phyloP scores from a whole-genome alignment of 2,113 vertebrate genomes.

The Butastur rufipennis region DNA sequence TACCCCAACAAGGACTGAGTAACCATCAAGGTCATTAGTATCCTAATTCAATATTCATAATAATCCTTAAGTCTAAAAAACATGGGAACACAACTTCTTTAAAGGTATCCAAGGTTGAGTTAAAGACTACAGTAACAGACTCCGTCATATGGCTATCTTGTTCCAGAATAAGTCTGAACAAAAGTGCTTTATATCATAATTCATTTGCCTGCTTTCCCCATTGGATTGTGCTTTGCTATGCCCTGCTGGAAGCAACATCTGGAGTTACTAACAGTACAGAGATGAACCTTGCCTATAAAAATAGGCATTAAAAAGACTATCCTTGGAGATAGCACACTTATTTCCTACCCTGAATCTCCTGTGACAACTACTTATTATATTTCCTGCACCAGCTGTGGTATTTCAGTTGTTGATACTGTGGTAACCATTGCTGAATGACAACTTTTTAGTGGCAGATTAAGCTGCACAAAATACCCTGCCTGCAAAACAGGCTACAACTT shows the following conservation, averaged over 20 bases:
- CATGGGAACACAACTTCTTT: background rate
- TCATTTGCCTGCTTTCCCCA: background rate
- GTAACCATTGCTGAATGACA: conserved; percentile 17
- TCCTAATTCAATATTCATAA: too few species aligned
- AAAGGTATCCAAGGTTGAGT: background rate
- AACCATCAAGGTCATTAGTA: background rate
- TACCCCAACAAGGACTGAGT: background rate
- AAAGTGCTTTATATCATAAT: background rate
- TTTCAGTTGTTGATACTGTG: background rate
- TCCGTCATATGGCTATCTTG: background rate
- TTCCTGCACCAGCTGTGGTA: background rate
- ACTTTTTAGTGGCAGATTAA: background rate
- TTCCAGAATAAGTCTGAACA: background rate
- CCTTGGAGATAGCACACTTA: background rate
- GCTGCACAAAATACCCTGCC: background rate
- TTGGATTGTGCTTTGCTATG: background rate
- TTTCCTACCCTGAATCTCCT: background rate
- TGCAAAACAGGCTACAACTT: background rate
- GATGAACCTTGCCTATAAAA: background rate
- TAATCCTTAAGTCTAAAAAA: background rate
- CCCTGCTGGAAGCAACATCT: background rate
- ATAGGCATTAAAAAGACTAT: background rate
- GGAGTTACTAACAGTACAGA: background rate
- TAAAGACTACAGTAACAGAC: background rate
- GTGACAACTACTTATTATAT: background rate